Base-by-base conservation (phyloP, 2,888 invertebrate genomes). In the Galerucella pusilla region DNA sequence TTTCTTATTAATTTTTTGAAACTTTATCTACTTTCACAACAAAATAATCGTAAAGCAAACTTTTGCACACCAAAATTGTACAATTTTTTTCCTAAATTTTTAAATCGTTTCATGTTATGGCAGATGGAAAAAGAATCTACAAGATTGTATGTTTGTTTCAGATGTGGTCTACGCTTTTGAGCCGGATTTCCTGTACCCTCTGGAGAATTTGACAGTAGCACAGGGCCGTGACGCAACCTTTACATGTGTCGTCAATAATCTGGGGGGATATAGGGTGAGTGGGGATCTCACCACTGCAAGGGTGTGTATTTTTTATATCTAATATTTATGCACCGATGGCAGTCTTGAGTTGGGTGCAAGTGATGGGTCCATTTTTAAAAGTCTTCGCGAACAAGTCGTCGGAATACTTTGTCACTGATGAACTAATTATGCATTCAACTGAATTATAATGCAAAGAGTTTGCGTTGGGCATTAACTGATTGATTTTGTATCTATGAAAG, bases 261-360 rank as follows among this genome's bases (percentile, higher is more conserved):
- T 95, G 87, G 91, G 91, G 83, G 91, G 91, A 83, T 92, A 94
- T 91, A 93, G 94, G 94, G 96, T 96, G 95, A 96, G 95, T 95
- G 94, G 94, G 91, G 94, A 94, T 90, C 90, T 92, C 91, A 91
- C 93, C 90, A 92, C 92, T 88, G 93, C 93, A 91, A 93, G 94
- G 94, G 94, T 94, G 94, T 93, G 94, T 94, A 94, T 93, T 80
- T 80, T 83, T 83, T 81, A 79, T 81, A 82, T 79, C 78, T 80
- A 77, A 80, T 80, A 79, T 78, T 79, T 81, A 83, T 83, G 85
- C 85, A 85, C 84, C 82, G 83, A 83, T 75, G 79, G 80, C 77
- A 76, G 74, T 81, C 76, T 79, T 80, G 82, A 82, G 80, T 78
- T 83, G 82, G 82, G 82, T 82, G 80, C 78, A 78, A 77, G 77